Evolutionary conservation across 2,797 vertebrate species (phyloP), one percentile per base, ranked within the genome.

Genomic region (Anableps anableps): DNA sequence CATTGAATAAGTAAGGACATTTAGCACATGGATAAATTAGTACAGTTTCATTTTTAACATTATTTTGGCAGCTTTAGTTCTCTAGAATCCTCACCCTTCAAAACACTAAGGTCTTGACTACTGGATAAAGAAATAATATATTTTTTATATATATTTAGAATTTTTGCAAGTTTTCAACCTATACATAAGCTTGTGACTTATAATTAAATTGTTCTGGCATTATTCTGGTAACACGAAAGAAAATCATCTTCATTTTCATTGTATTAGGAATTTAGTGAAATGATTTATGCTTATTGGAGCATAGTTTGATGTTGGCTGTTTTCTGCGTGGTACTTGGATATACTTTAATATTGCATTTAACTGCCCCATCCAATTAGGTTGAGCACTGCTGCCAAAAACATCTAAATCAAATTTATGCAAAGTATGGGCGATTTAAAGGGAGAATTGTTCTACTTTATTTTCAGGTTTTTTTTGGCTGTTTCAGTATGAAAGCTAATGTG

Each of bases 401-500:
- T 19, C 62, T 45, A 34, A 62, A 62, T 29, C 38, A 43, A 31
- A 71, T 48, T 7, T 48, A 34, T 48, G 38, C 29, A 68, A 70
- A 29, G 70, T 48, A 38, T 36, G 23, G 53, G 70, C 10, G 31
- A 74, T 36, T 55, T 29, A 55, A 78, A 70, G 38, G 16, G 23
- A 43, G 47, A 36, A 4, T 21, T 58, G 36, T 31, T 38, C 23
- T 62, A 8, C n/a, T 23, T 36, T 51, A 34, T 29, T 11, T 31
- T 31, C 36, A 43, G 16, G 36, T 41, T 50, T 41, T 58, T 50
- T 41, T 58, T 38, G 38, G 11, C 78, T 50, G 26, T 72, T 66
- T 47, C 19, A 58, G 47, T 66, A 60, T 76, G 9, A 83, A 75
- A 80, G 74, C 72, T 19, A 43, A 73, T 48, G 43, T 62, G 51